Base-by-base conservation (phyloP, 2,797 vertebrate species). In the Liparis tanakae region DNA sequence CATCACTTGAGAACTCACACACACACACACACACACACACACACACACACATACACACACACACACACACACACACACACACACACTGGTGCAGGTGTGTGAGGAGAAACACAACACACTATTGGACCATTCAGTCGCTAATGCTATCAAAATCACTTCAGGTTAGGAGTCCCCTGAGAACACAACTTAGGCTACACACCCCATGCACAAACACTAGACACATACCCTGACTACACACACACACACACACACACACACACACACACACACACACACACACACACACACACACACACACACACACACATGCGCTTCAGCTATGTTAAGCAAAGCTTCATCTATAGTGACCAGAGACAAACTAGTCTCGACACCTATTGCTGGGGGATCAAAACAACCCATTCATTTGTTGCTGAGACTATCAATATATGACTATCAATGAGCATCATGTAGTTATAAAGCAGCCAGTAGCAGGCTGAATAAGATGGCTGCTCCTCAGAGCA, bases 351-450 rank as follows among this genome's bases (percentile, higher is more conserved):
- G 65, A 83, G 81, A 84, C 76, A 80, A 88, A 89, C 64, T 66
- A 30, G 63, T 22, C 78, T 65, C 81, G 89, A 81, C 84, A 78
- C 63, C 43, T 67, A 72, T 57, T 72, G 78, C 80, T 79, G 79
- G 74, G 63, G 79, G 81, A 88, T 87, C 80, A 80, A 85, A 88
- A 85, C 81, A 83, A 67, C 76, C 65, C 68, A 72, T 80, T 74
- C 77, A 44, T 51, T 62, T 70, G 70, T 78, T 70, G 77, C 44
- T 9, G 48, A 68, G 67, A 50, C 70, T 46, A 74, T 79, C 74
- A 62, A 76, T 84, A 72, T 34, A 68, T 73, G 51, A 53, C 20
- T 53, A 14, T 58, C 69, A 72, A 58, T 59, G 56, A 72, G 10
- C 18, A n/a, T 74, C 65, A 82, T 73, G 72, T 55, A 62, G 83